Evolutionary conservation across 2,113 vertebrate species (phyloP).

Genomic region (Chlorocebus sabaeus): DNA sequence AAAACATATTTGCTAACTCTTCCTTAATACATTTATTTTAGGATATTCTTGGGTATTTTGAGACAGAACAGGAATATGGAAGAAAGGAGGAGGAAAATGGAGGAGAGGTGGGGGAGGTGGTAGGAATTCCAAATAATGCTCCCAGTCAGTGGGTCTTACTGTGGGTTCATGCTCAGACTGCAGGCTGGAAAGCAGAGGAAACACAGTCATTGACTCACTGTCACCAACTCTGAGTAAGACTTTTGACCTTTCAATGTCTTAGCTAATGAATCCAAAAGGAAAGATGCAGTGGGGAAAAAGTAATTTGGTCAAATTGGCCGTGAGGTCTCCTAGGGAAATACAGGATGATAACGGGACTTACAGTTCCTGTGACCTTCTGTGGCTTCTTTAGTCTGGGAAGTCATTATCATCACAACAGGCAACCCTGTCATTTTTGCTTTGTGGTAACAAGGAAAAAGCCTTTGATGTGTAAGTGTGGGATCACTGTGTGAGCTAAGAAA

Average conservation of each 20-base stretch:
- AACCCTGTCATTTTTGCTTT: constrained; percentile 57
- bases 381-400: constrained; percentile 19
- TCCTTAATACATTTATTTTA: constrained; percentile 4
- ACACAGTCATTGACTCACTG: constrained; percentile 77
- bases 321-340: constrained; percentile 54
- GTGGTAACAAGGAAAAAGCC: constrained; percentile 31
- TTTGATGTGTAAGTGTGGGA: constrained; percentile 41
- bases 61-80: background rate
- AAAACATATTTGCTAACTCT: background rate
- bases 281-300: constrained; percentile 65
- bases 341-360: background rate
- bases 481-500: constrained; percentile 42
- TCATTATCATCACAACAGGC: constrained; percentile 1
- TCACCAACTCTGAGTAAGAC: constrained; percentile 75
- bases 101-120: background rate
- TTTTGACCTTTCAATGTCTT: constrained; percentile 78
- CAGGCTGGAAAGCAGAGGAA: constrained; percentile 45
- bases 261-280: constrained; percentile 73
- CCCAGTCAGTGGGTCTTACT: constrained; percentile 55
- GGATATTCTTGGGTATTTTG: background rate
- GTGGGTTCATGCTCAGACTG: constrained; percentile 53
- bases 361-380: background rate
- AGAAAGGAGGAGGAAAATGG: background rate
- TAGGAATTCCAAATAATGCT: background rate
- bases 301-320: background rate